These are phyloP conservation scores for Coreius guichenoti DNA, from an alignment of 2,797 vertebrate species.

Conservation along the genomic window DNA sequence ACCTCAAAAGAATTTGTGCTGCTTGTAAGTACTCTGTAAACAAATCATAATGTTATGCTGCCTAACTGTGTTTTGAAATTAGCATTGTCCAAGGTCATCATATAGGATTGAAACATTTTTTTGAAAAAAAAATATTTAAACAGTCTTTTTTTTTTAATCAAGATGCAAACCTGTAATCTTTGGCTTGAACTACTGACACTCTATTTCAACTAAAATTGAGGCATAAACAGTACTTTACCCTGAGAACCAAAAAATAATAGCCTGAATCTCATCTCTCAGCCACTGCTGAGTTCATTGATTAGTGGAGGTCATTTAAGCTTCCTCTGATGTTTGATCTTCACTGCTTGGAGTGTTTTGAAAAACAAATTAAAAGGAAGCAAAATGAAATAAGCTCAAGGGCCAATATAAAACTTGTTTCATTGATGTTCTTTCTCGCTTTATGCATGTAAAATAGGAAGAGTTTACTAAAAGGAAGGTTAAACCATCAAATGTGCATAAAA, in stretches of 20 bases:
- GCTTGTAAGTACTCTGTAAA: not conserved
- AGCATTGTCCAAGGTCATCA: not conserved
- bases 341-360: constrained; percentile 22
- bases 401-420: constrained; percentile 58
- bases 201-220: not conserved
- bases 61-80: not conserved
- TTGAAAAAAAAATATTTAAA: not conserved
- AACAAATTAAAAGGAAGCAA: constrained; percentile 50
- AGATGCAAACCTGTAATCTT: constrained; percentile 6
- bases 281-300: constrained; percentile 24
- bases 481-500: constrained; percentile 52
- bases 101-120: not conserved
- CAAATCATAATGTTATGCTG: not conserved
- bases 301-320: constrained; percentile 38
- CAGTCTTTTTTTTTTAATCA: not conserved
- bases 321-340: constrained; percentile 46
- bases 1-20: not conserved
- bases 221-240: not conserved
- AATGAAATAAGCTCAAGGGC: constrained; percentile 51
- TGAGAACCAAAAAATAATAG: constrained; percentile 9
- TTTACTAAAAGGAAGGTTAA: constrained; percentile 60
- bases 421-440: constrained; percentile 52
- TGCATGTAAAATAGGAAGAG: constrained; percentile 56
- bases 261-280: constrained; percentile 21
- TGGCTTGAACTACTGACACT: not conserved